Base-by-base conservation (phyloP, 2,113 vertebrate species). In the Ailuropoda melanoleuca region DNA sequence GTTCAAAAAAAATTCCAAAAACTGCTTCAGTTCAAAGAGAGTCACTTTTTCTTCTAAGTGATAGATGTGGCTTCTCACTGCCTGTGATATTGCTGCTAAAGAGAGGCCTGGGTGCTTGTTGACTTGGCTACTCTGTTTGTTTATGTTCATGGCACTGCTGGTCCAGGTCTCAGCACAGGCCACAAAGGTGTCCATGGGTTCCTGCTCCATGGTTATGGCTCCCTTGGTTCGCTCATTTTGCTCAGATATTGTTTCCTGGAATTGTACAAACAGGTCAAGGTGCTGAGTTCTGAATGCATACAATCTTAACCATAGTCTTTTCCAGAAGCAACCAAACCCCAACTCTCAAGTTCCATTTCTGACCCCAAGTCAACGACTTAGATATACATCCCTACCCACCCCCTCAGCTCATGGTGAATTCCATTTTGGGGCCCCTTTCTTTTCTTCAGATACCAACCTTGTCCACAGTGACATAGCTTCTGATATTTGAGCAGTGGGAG, bases 221-320 rank as follows among this genome's bases (percentile, higher is more conserved):
- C 8, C 10, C 34, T 26, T 24, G 1, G 19, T 48, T 68, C 89
- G 75, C 1, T 15, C 11, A 12, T 77, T n/a, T 39, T 74, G 14
- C 34, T 87, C 10, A 62, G 10, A 19, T 4, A 1, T 26, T 66
- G 0, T 82, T 93, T 14, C 50, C n/a, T 48, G 72, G 26, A 64
- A 29, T 8, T 19, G 29, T n/a, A n/a, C 8, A 39, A 23, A 8
- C 0, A 74, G n/a, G 29, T 48, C 9, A 46, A 1, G 7, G 14
- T 39, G n/a, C 6, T 58, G 26, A 21, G 66, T 50, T 18, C 26
- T 58, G 8, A 48, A 72, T 39, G 9, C 15, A 43, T 39, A 8
- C 2, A 50, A 4, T 77, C 26, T 39, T 80, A 53, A 78, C 9
- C 6, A 14, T 6, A 13, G 5, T 50, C 50, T 64, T 58, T 86